Evolutionary conservation across 2,113 vertebrate genomes (phyloP).

Genomic region (Rana temporaria): DNA sequence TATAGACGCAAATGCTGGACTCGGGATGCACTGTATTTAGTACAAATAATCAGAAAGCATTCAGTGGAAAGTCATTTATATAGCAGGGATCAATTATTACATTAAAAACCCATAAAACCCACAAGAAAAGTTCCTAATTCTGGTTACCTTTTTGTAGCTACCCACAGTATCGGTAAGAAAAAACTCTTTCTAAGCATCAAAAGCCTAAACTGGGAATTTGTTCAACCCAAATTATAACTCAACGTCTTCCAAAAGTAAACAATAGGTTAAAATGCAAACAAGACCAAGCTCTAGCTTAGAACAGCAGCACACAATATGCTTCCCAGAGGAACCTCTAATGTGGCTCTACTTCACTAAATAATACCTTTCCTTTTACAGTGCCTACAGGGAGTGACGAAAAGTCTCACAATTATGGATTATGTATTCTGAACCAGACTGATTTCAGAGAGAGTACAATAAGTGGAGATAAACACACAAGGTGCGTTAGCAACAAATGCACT

Average conservation of each 20-base stretch:
- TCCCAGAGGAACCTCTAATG: conserved; percentile 36
- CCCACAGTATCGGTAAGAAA: conserved; percentile 58
- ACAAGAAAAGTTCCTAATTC: conserved; percentile 59
- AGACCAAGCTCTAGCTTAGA: neutral
- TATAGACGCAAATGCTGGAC: too few relatives aligned
- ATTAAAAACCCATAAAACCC: too few relatives aligned
- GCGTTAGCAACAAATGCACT: too few relatives aligned
- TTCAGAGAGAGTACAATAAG: neutral
- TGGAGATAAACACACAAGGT: too few relatives aligned
- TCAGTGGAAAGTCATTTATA: conserved; percentile 73
- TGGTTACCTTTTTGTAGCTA: conserved; percentile 54
- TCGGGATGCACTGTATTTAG: too few relatives aligned
- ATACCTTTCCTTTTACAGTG: conserved; percentile 1
- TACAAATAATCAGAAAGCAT: conserved; percentile 74
- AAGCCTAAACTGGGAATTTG: conserved; percentile 42
- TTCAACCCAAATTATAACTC: conserved; percentile 24
- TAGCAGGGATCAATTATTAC: conserved; percentile 72
- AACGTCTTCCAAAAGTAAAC: conserved; percentile 19
- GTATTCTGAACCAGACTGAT: neutral
- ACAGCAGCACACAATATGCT: conserved; percentile 46
- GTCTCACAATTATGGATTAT: conserved; percentile 22
- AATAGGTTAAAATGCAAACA: conserved; percentile 33
- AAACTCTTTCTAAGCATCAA: neutral
- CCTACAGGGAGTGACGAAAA: conserved; percentile 10
- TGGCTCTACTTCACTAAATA: conserved; percentile 30